Base-by-base conservation (phyloP, 2,113 vertebrate species). In the Bostrychus sinensis region DNA sequence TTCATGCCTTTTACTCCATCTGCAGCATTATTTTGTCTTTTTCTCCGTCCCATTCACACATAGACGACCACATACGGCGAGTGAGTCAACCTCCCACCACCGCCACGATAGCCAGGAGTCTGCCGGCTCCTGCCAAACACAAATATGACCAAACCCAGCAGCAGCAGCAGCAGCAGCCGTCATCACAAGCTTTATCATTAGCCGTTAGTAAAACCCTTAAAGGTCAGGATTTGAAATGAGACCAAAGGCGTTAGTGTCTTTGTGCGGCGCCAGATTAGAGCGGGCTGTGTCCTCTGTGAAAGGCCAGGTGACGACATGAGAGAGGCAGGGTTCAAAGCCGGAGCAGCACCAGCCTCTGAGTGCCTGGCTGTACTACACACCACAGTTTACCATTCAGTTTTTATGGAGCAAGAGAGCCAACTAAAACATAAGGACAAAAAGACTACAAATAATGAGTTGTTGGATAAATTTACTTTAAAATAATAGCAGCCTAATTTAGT, bases 221-320 rank as follows among this genome's bases (percentile, higher is more conserved):
- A 88, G 84, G 82, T 85, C 81, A 84, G 39, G 70, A 66, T 56
- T 69, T 69, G 41, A 83, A 83, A 79, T 74, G 58, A 82, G 69
- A 75, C 59, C 20, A 43, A 39, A 39, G 54, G 20, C 75, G 70
- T 81, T 70, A 72, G 48, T 22, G 55, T 58, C 23, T 55, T 54
- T 67, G 66, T 58, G 43, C 54, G 16, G 32, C 41, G 16, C 1
- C 19, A 46, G 72, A 78, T 74, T 53, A 75, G 60, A 75, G 63
- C 64, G 56, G 43, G 61, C n/a, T 62, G 60, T 38, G 28, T 72
- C 58, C 39, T 62, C 67, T 77, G 79, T 38, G 53, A 75, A 85
- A 82, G 75, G 74, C 72, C 69, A 82, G 71, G 61, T 67, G 71
- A 69, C 6, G 23, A 72, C 68, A 74, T 67, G 58, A 56, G 67